These are phyloP conservation scores for Cybosia mesomella DNA, from an alignment of 2,888 invertebrate genomes.

Conservation along the genomic window DNA sequence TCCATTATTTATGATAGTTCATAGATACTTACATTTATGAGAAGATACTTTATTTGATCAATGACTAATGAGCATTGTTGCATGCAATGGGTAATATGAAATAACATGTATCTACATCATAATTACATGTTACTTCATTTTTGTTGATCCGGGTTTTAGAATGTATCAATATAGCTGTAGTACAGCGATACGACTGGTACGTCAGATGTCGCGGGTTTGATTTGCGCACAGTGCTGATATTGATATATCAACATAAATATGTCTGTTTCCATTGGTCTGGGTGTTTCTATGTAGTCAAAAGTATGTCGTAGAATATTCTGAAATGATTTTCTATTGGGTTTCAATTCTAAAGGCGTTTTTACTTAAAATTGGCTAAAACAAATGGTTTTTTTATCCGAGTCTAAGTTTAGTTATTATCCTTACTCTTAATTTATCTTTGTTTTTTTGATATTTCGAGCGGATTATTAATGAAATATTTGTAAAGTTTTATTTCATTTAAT, in stretches of 20 bases:
- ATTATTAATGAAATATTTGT: neutral
- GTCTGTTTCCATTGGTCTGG: neutral
- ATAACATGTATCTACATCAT: constrained; percentile 1
- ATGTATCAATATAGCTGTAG: neutral
- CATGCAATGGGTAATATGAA: neutral
- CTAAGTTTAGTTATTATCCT: neutral
- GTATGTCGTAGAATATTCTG: neutral
- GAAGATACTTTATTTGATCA: constrained; percentile 19
- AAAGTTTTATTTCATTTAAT: neutral
- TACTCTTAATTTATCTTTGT: neutral
- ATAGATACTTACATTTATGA: constrained; percentile 15
- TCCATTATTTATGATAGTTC: constrained; percentile 19
- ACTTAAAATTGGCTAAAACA: neutral
- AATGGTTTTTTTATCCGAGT: neutral
- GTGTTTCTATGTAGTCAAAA: neutral
- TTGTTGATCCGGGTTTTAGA: neutral
- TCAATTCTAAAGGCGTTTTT: neutral
- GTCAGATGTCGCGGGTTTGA: too few species aligned
- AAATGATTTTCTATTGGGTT: neutral
- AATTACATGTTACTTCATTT: constrained; percentile 6
- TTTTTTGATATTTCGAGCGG: neutral
- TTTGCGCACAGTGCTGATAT: too few species aligned
- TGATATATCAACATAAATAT: too few species aligned
- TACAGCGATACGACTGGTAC: neutral
- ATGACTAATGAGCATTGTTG: constrained; percentile 15